Percentiles rank a stretch among this genome's conserved stretches.
Conservation (phyloP, 2,113 vertebrate species). For the Vombatus ursinus region DNA sequence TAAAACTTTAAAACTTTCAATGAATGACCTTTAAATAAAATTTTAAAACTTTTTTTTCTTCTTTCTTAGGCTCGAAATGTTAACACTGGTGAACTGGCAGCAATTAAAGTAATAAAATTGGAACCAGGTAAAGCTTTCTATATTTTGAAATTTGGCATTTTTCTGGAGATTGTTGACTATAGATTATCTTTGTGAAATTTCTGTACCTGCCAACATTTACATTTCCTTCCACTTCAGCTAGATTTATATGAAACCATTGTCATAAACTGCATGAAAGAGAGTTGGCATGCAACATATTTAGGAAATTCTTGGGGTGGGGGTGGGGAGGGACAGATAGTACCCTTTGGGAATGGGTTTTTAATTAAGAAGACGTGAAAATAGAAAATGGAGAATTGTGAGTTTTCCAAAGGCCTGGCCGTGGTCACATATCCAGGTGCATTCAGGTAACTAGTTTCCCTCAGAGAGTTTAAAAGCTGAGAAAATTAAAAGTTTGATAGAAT, state of each 20-base stretch:
- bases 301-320: background rate
- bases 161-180: slow-evolving; percentile 1
- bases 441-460: background rate
- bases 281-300: background rate
- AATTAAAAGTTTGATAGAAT: background rate
- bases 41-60: slow-evolving; percentile 23
- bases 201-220: background rate
- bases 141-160: slow-evolving; percentile 54
- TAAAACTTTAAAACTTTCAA: slow-evolving; percentile 17
- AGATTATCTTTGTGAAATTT: slow-evolving; percentile 37
- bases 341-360: background rate
- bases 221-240: background rate
- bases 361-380: background rate
- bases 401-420: background rate
- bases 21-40: slow-evolving; percentile 48
- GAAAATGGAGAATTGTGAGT: background rate
- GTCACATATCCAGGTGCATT: background rate
- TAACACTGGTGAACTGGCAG: slow-evolving; percentile 93
- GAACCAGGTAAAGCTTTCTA: slow-evolving; percentile 90
- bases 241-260: background rate
- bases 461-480: background rate
- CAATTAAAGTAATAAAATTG: slow-evolving; percentile 99
- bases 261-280: background rate
- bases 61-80: slow-evolving; percentile 93
- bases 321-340: background rate